Base-by-base conservation (phyloP, 2,797 vertebrate genomes). In the Periophthalmus magnuspinnatus region DNA sequence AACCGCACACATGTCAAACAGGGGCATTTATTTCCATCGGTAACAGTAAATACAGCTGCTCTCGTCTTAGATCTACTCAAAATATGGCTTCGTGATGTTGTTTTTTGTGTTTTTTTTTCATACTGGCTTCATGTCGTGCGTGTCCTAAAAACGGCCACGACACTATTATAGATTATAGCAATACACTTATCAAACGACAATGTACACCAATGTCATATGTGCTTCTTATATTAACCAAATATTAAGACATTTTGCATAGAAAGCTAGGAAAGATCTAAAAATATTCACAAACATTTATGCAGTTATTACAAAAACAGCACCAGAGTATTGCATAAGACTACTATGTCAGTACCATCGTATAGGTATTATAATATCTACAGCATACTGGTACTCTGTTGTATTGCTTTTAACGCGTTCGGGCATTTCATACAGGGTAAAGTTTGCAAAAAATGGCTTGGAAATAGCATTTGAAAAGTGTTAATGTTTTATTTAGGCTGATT, bases 21-120 rank as follows among this genome's bases (percentile, higher is more conserved):
- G 60, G 10, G 28, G 71, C 78, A 79, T 93, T 93, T 93, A 93
- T 94, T 94, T 90, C 78, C 84, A 89, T 67, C 38, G 33, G 84
- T 81, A 87, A 88, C 83, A 86, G 84, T 79, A 80, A 90, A 90
- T 86, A 91, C 88, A 93, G 84, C 87, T 88, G 84, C 80, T 89
- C 79, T 88, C 77, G 33, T 77, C 73, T 72, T 67, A 57, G 72
- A 70, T 77, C 56, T 65, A 78, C 80, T 81, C 56, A 16, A 74
- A n/a, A 64, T 52, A 60, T 54, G 75, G 81, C 82, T 80, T 75
- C 77, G 80, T 86, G 80, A 79, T 82, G 73, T 56, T 14, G 14
- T 10, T 61, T 2, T 19, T 21, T 36, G 60, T 21, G 36, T 10
- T 11, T 24, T 45, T 24, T 45, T 63, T 67, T 24, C 61, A 47